Evolutionary conservation across 1,140 invertebrate genomes (phyloP), one percentile per base, ranked within the genome.

Genomic region (Nebria ingens): DNA sequence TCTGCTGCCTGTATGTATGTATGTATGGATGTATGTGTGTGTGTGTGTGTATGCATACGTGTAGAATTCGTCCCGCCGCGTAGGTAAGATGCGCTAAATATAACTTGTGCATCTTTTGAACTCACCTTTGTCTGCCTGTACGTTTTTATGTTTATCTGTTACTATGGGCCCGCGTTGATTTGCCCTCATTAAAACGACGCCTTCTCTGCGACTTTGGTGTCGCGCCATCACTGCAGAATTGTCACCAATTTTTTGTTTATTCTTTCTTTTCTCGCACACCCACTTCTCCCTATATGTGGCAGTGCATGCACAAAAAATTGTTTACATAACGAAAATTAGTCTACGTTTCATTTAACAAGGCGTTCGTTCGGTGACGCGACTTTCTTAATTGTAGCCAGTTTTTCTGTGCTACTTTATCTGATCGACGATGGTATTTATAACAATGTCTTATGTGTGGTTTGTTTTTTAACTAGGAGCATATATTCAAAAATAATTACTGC

Each of bases 271-370:
- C 40, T 17, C 40, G n/a, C 40, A 9, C 40, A 45, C 6, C 40
- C 6, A 4, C 17, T 9, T 9, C 17, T 45, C 9, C 40, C 15
- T 6, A 17, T 9, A 9, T 45, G 40, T n/a, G 40, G 15, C 40
- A 11, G 15, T 17, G 40, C 40, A 17, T 17, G 6, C 40, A 45
- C 40, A 45, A 45, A 45, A 45, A 45, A 45, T 45, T 45, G 40
- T 45, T 45, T 45, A 45, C 40, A 45, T 17, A 45, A 45, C 9
- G 40, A 45, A 45, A 45, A 45, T 45, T 45, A 45, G 40, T 45
- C 40, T 45, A 45, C 40, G 40, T 45, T 45, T 45, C 40, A 45
- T 45, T 45, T 45, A 45, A 45, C 40, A 29, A 29, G 25, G 25
- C 25, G n/a, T n/a, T n/a, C n/a, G 40, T 17, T 17, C 9, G 40